Evolutionary conservation across 2,888 invertebrate genomes (phyloP).

Genomic region (Calameuta filiformis): DNA sequence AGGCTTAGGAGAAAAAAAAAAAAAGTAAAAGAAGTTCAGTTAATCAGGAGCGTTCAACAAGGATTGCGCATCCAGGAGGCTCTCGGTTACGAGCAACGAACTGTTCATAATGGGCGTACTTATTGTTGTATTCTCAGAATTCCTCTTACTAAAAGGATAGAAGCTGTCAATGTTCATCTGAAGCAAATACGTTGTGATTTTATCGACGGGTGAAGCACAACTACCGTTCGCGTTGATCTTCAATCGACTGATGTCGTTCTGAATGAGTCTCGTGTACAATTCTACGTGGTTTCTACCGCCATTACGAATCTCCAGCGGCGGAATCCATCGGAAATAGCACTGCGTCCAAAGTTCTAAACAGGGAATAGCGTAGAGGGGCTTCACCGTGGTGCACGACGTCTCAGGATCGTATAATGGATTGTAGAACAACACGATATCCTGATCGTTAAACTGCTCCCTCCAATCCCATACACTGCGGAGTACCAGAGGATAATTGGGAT

Average conservation of each 20-base stretch:
- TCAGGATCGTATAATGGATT: slow-evolving; percentile 79
- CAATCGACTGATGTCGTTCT: slow-evolving; percentile 67
- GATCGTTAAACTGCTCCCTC: slow-evolving; percentile 86
- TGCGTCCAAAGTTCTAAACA: slow-evolving; percentile 84
- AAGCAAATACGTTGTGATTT: slow-evolving; percentile 50
- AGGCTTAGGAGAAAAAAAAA: too few species aligned
- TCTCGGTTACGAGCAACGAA: slow-evolving; percentile 73
- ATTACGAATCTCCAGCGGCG: slow-evolving; percentile 80
- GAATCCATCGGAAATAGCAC: slow-evolving; percentile 91
- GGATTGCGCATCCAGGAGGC: slow-evolving; percentile 77
- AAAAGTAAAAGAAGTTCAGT: slow-evolving; percentile 29
- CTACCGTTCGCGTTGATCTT: slow-evolving; percentile 54
- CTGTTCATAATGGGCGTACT: slow-evolving; percentile 68
- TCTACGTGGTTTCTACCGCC: slow-evolving; percentile 75
- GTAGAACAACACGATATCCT: slow-evolving; percentile 83
- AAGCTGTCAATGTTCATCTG: slow-evolving; percentile 62
- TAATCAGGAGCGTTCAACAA: slow-evolving; percentile 77
- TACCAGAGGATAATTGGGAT: slow-evolving; percentile 68
- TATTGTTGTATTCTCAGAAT: slow-evolving; percentile 48
- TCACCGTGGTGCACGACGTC: slow-evolving; percentile 45
- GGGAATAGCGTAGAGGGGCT: slow-evolving; percentile 70
- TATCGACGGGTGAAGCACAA: slow-evolving; percentile 44
- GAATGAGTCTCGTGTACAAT: slow-evolving; percentile 67
- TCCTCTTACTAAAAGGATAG: slow-evolving; percentile 61
- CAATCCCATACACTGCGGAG: slow-evolving; percentile 90